Percentiles rank a stretch among this genome's conserved stretches.
phyloP scores from a whole-genome alignment of 35 echinoderm and acorn worm genomes.

The Lytechinus pictus region DNA sequence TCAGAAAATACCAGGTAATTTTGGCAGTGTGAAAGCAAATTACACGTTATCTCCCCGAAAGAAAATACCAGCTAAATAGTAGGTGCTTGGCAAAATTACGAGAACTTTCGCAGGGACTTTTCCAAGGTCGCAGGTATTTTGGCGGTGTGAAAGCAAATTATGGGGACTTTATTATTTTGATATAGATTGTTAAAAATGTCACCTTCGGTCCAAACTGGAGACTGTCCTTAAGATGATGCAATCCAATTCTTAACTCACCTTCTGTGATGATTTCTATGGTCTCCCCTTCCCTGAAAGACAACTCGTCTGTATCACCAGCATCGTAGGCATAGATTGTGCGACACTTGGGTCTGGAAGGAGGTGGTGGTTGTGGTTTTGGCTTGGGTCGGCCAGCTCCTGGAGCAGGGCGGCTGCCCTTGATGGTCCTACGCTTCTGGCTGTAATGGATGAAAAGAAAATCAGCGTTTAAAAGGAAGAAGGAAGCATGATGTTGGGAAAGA shows the following conservation, averaged over 20 bases:
- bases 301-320: constrained; percentile 84
- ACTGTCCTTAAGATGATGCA: no score
- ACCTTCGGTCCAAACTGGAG: no score
- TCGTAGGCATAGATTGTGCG: constrained; percentile 85
- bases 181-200: no score
- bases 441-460: background rate
- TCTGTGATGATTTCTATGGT: constrained; percentile 84
- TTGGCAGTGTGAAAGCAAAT: no score
- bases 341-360: constrained; percentile 64
- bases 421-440: constrained; percentile 67
- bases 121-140: no score
- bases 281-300: constrained; percentile 76
- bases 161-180: no score
- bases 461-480: background rate
- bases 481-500: background rate
- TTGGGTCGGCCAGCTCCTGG: constrained; percentile 52
- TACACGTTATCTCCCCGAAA: no score
- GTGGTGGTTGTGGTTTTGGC: constrained; percentile 60
- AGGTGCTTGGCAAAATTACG: no score
- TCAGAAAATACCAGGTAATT: no score
- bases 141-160: no score
- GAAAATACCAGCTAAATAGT: no score
- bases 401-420: constrained; percentile 36
- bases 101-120: no score
- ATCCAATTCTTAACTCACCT: constrained; percentile 58